phyloP scores from a whole-genome alignment of 1,140 invertebrate genomes.

The Dreissena rostriformis region DNA sequence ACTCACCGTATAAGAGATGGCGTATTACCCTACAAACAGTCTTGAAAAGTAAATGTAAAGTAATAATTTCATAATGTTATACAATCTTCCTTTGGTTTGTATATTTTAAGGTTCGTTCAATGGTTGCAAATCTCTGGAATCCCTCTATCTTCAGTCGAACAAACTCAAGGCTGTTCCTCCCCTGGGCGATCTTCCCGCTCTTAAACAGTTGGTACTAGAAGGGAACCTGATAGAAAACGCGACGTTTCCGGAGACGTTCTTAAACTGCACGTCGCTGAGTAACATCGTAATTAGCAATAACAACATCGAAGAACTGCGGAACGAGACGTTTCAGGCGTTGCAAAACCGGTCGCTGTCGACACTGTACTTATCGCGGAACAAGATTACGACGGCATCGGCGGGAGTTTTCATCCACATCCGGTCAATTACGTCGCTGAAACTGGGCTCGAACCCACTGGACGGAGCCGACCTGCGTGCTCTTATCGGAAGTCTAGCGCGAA shows the following conservation, averaged over 20 bases:
- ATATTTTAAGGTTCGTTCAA: slow-evolving; percentile 59
- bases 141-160: slow-evolving; percentile 61
- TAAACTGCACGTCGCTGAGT: slow-evolving; percentile 6
- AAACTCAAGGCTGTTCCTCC: slow-evolving; percentile 53
- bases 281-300: slow-evolving; percentile 67
- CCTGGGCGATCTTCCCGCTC: slow-evolving; percentile 45
- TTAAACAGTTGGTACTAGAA: slow-evolving; percentile 62
- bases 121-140: slow-evolving; percentile 46
- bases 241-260: slow-evolving; percentile 62
- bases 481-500: slow-evolving; percentile 57
- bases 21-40: slow-evolving; percentile 42
- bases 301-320: slow-evolving; percentile 56
- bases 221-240: slow-evolving; percentile 62
- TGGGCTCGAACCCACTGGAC: slow-evolving; percentile 64
- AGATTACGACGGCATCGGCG: slow-evolving; percentile 52
- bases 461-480: slow-evolving; percentile 52
- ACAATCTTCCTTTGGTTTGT: too few species aligned
- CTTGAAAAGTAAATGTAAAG: slow-evolving; percentile 45
- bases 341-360: slow-evolving; percentile 48
- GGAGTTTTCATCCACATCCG: slow-evolving; percentile 61
- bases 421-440: slow-evolving; percentile 63
- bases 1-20: slow-evolving; percentile 48
- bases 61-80: slow-evolving; percentile 58
- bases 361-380: slow-evolving; percentile 66
- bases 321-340: slow-evolving; percentile 61